Base-by-base conservation (phyloP, 2,113 vertebrate genomes). In the Panthera leo region DNA sequence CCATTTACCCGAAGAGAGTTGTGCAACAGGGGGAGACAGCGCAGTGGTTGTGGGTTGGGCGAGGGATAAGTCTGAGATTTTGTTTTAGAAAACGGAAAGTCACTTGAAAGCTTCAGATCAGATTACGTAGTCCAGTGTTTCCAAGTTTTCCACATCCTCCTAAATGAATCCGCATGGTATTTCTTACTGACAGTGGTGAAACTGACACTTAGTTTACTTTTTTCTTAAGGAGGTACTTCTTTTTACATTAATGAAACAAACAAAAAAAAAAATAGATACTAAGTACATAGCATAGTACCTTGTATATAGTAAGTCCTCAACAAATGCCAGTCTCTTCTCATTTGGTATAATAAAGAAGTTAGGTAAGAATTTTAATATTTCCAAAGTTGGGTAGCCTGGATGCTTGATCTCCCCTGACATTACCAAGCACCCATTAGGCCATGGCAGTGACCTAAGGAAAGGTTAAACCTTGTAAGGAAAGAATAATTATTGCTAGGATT, bases 161-260 rank as follows among this genome's bases (percentile, higher is more conserved):
- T 68, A 79, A 80, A 48, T 25, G 71, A 96, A 88, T 29, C 18
- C 65, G 48, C 36, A 16, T 31, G 85, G 39, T 80, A 78, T 61
- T 87, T 55, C 67, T 83, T 31, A 91, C 16, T 45, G 76, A 70
- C 39, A 21, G 1, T 42, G 31, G 14, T 85, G 2, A 89, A 89
- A 70, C 18, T 78, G 94, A 78, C 7, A 51, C 6, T 78, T 93
- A 39, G 14, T 53, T 95, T 71, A 27, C 73, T 86, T 70, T 58
- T n/a, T 68, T 88, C 61, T 83, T 84, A 93, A 45, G 36, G 39
- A 23, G 15, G 19, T 68, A 80, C 13, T 94, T 85, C 31, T 85
- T 91, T 73, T 85, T 39, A 12, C 65, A 55, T 85, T 89, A 83
- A 84, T 63, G 65, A 97, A 96, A 75, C 27, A 85, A 86, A 73